Percentiles rank a stretch among this genome's conserved stretches.
phyloP scores from a whole-genome alignment of 37 sponge, comb jelly and placozoan species.

The Spongilla lacustris region DNA sequence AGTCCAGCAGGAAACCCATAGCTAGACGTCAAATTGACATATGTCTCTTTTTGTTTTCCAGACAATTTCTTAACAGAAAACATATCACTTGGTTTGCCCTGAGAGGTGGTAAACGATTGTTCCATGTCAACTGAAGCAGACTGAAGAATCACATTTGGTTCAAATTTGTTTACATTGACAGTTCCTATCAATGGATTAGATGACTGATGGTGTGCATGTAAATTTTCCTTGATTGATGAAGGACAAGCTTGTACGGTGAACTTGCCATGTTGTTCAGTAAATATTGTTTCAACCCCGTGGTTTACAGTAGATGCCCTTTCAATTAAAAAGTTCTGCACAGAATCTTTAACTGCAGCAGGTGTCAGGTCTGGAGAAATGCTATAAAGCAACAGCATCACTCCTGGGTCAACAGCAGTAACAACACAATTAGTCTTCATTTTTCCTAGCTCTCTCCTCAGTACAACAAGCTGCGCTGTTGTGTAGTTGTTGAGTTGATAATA shows the following conservation, averaged over 20 bases:
- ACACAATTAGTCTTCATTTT: not conserved
- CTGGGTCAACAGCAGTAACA: not conserved
- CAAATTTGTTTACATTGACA: not conserved
- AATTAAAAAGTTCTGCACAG: not conserved
- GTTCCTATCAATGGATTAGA: not conserved
- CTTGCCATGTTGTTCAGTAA: not conserved
- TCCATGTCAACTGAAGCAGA: too few species aligned
- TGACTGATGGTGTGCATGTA: not conserved
- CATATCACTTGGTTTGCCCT: not conserved
- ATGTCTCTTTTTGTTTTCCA: not conserved
- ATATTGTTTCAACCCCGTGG: not conserved
- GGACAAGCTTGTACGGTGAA: not conserved
- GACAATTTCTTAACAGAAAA: not conserved
- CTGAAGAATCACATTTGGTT: not conserved
- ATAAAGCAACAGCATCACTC: constrained; percentile 7
- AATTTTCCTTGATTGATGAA: not conserved
- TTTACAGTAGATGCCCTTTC: not conserved
- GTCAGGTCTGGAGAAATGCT: constrained; percentile 20
- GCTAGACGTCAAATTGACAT: not conserved
- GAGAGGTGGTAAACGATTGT: not conserved
- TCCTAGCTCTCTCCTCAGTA: constrained; percentile 32
- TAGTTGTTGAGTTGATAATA: constrained; percentile 44
- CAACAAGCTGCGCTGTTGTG: constrained; percentile 31
- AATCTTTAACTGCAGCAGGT: not conserved
- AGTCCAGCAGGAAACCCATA: constrained; percentile 9